Evolutionary conservation across 1,140 invertebrate genomes (phyloP).

Genomic region (Chrysoperla carnea): DNA sequence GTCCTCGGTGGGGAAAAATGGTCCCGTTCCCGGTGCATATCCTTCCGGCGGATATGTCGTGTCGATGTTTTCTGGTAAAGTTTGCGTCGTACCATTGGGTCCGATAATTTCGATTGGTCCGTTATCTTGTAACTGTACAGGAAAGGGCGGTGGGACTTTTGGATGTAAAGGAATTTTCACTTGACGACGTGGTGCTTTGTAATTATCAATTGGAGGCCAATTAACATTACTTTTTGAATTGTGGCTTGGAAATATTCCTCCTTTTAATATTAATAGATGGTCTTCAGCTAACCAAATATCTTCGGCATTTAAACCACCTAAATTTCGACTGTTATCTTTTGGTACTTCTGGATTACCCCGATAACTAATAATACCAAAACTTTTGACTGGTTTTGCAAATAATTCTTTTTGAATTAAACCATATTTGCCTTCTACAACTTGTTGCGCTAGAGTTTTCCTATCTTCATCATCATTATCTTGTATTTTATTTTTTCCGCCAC

Average conservation of each 20-base stretch:
- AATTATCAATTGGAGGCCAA: slow-evolving; percentile 69
- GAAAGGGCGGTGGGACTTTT: slow-evolving; percentile 73
- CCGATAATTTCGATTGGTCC: slow-evolving; percentile 60
- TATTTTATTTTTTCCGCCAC: not conserved
- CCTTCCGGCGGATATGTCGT: slow-evolving; percentile 28
- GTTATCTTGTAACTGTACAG: slow-evolving; percentile 60
- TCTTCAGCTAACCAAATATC: slow-evolving; percentile 83
- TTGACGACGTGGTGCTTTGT: slow-evolving; percentile 57
- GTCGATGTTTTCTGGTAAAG: slow-evolving; percentile 21
- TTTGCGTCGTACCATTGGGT: slow-evolving; percentile 36
- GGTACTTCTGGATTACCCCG: slow-evolving; percentile 55
- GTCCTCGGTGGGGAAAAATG: slow-evolving; percentile 29
- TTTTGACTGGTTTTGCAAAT: slow-evolving; percentile 40
- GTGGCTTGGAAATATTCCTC: slow-evolving; percentile 43
- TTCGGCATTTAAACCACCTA: slow-evolving; percentile 63
- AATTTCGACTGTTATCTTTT: slow-evolving; percentile 54
- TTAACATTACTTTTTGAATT: slow-evolving; percentile 20
- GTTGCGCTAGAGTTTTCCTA: slow-evolving; percentile 65
- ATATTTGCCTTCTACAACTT: slow-evolving; percentile 77
- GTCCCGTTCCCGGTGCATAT: slow-evolving; percentile 11
- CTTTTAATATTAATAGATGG: slow-evolving; percentile 65
- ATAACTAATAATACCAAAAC: slow-evolving; percentile 68
- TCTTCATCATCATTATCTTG: slow-evolving; percentile 45
- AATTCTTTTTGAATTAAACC: slow-evolving; percentile 74
- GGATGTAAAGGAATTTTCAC: slow-evolving; percentile 57